Conservation (phyloP, 2,888 invertebrate genomes). For the Campopleginae sp. region DNA sequence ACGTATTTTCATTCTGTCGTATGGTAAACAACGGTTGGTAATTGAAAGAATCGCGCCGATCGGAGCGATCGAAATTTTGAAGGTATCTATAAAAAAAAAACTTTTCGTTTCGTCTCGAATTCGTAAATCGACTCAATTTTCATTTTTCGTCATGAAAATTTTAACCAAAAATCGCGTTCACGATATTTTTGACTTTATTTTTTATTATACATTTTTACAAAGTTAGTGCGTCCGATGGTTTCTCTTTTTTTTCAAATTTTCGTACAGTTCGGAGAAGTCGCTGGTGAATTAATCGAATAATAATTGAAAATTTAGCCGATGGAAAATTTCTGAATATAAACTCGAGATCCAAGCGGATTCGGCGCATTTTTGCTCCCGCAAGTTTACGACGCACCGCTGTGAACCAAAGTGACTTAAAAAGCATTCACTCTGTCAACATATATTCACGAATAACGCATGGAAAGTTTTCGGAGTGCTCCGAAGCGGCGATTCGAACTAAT, state of each 20-base stretch:
- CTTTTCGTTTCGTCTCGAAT: neutral
- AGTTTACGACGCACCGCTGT: neutral
- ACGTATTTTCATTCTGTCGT: neutral
- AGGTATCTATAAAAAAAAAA: slow-evolving; percentile 36
- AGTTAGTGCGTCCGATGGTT: neutral
- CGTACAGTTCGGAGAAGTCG: neutral
- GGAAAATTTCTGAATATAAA: neutral
- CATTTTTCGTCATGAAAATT: neutral
- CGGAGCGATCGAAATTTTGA: slow-evolving; percentile 35
- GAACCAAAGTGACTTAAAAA: neutral
- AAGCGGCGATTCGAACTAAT: slow-evolving; percentile 5
- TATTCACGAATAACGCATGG: neutral
- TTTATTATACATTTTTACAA: neutral
- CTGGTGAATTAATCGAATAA: neutral
- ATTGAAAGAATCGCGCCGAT: neutral
- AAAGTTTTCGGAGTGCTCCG: slow-evolving; percentile 17
- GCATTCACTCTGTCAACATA: neutral
- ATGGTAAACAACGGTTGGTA: slow-evolving; percentile 33
- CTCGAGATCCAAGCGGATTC: neutral
- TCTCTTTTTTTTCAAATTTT: neutral
- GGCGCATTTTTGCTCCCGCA: neutral
- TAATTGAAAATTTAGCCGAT: neutral
- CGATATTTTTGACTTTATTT: neutral
- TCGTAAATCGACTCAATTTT: neutral
- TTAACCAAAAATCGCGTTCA: neutral